A percentile compares a stretch with the other conserved stretches of the same genome.
These are phyloP conservation scores for Pemphredon lugubris DNA, from an alignment of 2,888 invertebrate species.

Conservation along the genomic window DNA sequence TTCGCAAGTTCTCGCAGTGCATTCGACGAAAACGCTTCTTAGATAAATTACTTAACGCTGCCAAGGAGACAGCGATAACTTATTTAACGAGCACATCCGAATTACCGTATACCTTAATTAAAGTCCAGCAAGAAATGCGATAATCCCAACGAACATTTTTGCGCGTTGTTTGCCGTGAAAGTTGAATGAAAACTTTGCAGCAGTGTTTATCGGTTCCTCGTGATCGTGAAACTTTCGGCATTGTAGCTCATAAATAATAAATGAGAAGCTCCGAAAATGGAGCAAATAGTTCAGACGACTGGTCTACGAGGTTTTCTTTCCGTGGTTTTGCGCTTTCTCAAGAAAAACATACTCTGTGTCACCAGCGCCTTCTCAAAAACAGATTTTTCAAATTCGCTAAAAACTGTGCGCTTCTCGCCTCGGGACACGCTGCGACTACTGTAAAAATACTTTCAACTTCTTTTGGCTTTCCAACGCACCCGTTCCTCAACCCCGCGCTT, in stretches of 20 bases:
- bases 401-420: constrained; percentile 4
- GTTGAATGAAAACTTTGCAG: constrained; percentile 1
- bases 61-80: too few relatives aligned
- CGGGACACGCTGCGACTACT: too few relatives aligned
- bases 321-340: background rate
- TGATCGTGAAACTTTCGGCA: background rate
- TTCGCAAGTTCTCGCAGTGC: too few relatives aligned
- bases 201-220: constrained; percentile 19
- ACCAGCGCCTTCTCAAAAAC: constrained; percentile 7
- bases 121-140: too few relatives aligned
- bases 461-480: too few relatives aligned
- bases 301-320: constrained; percentile 7
- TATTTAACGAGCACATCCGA: too few relatives aligned
- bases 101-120: too few relatives aligned
- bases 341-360: constrained; percentile 11
- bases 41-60: too few relatives aligned
- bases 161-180: constrained; percentile 2
- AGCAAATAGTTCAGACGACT: constrained; percentile 16
- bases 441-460: too few relatives aligned
- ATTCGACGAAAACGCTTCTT: too few relatives aligned
- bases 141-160: background rate
- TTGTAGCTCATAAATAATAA: constrained; percentile 26
- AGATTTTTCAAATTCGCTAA: constrained; percentile 5
- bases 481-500: too few relatives aligned
- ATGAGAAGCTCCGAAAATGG: constrained; percentile 10